Base-by-base conservation (phyloP, 2,797 vertebrate species). In the Gymnothorax reevesii region DNA sequence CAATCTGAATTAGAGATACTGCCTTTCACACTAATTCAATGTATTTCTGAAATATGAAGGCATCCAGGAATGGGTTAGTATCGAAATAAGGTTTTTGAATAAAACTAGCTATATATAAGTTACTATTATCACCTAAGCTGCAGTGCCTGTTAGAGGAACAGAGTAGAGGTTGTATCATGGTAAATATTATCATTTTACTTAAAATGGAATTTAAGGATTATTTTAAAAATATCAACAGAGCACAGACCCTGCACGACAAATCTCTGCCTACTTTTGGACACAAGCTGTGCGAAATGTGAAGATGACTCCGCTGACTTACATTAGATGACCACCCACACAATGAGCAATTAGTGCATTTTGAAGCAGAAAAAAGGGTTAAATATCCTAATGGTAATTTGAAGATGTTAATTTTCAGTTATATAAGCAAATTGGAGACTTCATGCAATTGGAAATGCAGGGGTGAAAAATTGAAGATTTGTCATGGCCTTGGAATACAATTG, bases 11-110 rank as follows among this genome's bases (percentile, higher is more conserved):
- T 54, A 52, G 55, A 80, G 77, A 80, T 80, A 55, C 49, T 80
- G 3, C 7, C n/a, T 54, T 80, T 17, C 57, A 49, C 71, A 62
- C 75, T 83, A 64, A 59, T 77, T 79, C 62, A 57, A 83, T 82
- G 73, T 25, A 87, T 52, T 83, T 69, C 52, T 82, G 73, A 85
- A 83, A 85, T 62, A 85, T 55, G 7, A 57, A 88, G 62, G 62
- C 82, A 33, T 73, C 25, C 87, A 60, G 59, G 55, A 42, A 82
- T 49, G 69, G 82, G 85, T 77, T 85, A 75, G 85, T 83, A 15
- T 88, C 62, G 59, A 83, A 77, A 87, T 87, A 71, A 87, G 83
- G 71, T 7, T 59, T 71, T 83, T 86, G 57, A 75, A 83, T 84
- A 86, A 79, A 8, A 86, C 66, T 83, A 73, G 85, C 85, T 75